Evolutionary conservation across 2,797 vertebrate species (phyloP), one percentile per base, ranked within the genome.

Genomic region (Otolemur crassicaudatus): DNA sequence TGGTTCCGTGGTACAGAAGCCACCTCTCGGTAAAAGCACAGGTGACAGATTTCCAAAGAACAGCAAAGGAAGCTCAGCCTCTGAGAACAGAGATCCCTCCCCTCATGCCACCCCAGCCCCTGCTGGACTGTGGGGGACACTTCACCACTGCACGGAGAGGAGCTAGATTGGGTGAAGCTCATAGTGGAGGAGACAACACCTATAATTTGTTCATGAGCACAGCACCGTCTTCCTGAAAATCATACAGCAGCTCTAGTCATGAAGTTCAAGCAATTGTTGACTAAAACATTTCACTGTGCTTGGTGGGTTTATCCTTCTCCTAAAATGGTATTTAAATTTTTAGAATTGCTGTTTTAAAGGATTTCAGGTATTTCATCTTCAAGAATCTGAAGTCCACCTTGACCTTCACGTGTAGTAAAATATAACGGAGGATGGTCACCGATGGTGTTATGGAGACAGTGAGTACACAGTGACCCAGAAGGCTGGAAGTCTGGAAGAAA

Each of bases 101-200:
- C 22, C 10, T 8, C 25, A 0, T 29, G 22, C 37, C 20, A 23
- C 22, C 0, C 23, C 1, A 37, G 12, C 7, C 14, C 10, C 43
- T 70, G 13, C 27, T 61, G n/a, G 9, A 17, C 81, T 6, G 29
- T 49, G 17, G n/a, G 25, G n/a, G 27, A 27, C 5, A 0, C 2
- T 58, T 72, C n/a, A 27, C 22, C 29, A 27, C 20, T 17, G 9
- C 40, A 34, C 25, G 34, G 60, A 22, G 53, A 79, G 11, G 53
- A 23, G 7, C 40, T 56, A 0, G 20, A 27, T 13, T 19, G 19
- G 72, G 5, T 22, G 29, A 20, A 2, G 2, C 13, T 37, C 0
- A 4, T 37, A 13, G 8, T 19, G 29, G 37, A 77, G 61, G 19
- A 23, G 31, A 4, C 40, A 31, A 22, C 2, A 34, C 1, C 29